Evolutionary conservation across 2,797 vertebrate genomes (phyloP).

Genomic region (Astyanax mexicanus): DNA sequence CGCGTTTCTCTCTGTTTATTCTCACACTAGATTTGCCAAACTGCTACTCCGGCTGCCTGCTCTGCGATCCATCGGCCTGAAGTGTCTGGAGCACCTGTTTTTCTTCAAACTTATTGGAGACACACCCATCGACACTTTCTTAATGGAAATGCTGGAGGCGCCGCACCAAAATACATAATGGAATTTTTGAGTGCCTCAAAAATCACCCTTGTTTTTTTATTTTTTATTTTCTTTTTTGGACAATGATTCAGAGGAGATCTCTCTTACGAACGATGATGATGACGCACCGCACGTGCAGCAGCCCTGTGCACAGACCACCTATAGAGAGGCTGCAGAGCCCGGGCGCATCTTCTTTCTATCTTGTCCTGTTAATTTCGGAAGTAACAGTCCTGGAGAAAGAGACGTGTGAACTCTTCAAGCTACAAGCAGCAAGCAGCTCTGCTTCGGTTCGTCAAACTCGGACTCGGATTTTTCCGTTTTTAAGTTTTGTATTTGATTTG

Average conservation of each 20-base stretch:
- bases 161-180: conserved; percentile 87
- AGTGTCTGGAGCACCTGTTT: conserved; percentile 90
- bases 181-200: conserved; percentile 45
- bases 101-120: conserved; percentile 92
- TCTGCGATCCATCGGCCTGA: conserved; percentile 87
- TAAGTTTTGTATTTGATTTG: too few species aligned
- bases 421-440: conserved; percentile 24
- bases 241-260: conserved; percentile 12
- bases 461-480: too few species aligned
- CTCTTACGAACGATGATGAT: conserved; percentile 13
- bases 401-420: conserved; percentile 36
- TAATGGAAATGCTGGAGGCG: conserved; percentile 91
- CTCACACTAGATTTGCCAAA: conserved; percentile 82
- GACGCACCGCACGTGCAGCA: conserved; percentile 1
- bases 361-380: conserved; percentile 17
- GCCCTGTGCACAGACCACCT: conserved; percentile 35
- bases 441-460: conserved; percentile 30
- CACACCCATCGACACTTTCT: conserved; percentile 89
- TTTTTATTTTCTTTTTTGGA: too few species aligned
- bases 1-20: conserved; percentile 17
- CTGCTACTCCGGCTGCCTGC: conserved; percentile 85
- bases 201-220: too few species aligned
- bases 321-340: conserved; percentile 21
- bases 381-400: conserved; percentile 15
- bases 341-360: conserved; percentile 39